phyloP scores from a whole-genome alignment of 2,888 invertebrate genomes.

The Piscicola geometra region DNA sequence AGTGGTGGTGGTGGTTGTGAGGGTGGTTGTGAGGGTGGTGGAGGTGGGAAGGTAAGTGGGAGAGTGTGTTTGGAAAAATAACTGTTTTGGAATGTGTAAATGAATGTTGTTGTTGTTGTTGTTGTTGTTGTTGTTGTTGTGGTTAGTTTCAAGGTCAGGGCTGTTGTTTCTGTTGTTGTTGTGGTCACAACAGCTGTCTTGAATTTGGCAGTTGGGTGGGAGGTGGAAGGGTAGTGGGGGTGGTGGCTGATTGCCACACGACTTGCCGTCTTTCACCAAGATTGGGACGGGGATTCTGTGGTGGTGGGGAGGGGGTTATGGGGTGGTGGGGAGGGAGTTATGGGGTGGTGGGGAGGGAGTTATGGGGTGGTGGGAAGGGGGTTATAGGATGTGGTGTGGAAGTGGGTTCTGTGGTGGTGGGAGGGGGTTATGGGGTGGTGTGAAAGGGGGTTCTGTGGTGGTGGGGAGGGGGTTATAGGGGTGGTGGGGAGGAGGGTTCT shows the following conservation, averaged over 20 bases:
- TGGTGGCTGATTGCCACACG: no score
- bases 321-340: neutral
- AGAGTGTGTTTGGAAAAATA: no score
- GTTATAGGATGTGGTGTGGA: no score
- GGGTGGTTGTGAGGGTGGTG: neutral
- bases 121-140: slow-evolving; percentile 15
- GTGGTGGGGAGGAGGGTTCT: neutral
- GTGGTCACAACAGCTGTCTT: neutral
- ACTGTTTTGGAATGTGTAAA: no score
- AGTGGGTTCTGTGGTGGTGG: no score
- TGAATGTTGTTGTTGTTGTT: no score
- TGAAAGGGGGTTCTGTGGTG: slow-evolving; percentile 16
- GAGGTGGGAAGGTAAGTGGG: no score
- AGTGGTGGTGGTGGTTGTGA: neutral
- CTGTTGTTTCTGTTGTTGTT: neutral
- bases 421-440: no score
- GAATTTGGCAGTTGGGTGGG: neutral
- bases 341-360: neutral
- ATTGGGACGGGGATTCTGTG: slow-evolving; percentile 24
- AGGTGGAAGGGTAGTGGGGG: no score
- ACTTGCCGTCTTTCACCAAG: slow-evolving; percentile 32
- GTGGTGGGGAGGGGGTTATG: neutral
- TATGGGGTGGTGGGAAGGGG: neutral
- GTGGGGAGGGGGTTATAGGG: neutral
- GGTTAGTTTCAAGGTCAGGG: neutral